These are phyloP conservation scores for Tenthredo mesomela DNA, from an alignment of 2,888 invertebrate genomes.

Conservation along the genomic window DNA sequence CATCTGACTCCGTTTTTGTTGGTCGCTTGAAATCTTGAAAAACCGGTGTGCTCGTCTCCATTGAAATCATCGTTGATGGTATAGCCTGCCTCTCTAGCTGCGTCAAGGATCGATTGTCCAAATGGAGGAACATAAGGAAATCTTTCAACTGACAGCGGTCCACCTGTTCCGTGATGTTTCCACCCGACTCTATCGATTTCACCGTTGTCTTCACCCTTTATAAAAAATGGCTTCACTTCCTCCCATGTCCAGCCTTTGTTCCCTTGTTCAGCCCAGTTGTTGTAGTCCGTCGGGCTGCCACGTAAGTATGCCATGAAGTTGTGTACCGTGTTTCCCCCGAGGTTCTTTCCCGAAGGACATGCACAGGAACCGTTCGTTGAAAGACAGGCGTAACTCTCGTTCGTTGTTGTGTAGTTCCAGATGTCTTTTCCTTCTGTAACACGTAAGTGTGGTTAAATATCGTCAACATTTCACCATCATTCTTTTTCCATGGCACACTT, in stretches of 20 bases:
- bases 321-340: constrained; percentile 86
- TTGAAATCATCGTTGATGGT: constrained; percentile 82
- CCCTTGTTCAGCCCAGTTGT: constrained; percentile 83
- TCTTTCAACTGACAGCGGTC: constrained; percentile 83
- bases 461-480: background rate
- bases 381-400: constrained; percentile 84
- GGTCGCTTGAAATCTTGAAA: constrained; percentile 83
- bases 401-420: constrained; percentile 84
- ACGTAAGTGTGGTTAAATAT: background rate
- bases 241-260: background rate
- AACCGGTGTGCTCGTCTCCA: constrained; percentile 77
- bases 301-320: constrained; percentile 93
- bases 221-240: background rate
- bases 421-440: constrained; percentile 78
- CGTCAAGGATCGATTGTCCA: constrained; percentile 83
- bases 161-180: constrained; percentile 82
- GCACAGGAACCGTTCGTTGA: constrained; percentile 78
- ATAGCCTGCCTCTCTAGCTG: constrained; percentile 82
- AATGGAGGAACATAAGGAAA: constrained; percentile 83
- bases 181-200: constrained; percentile 77
- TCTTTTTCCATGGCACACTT: background rate
- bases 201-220: background rate
- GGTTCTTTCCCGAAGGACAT: constrained; percentile 87
- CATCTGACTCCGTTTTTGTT: constrained; percentile 83
- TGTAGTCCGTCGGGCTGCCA: constrained; percentile 87